phyloP scores from a whole-genome alignment of 2,888 invertebrate genomes.

The Agrochola litura region DNA sequence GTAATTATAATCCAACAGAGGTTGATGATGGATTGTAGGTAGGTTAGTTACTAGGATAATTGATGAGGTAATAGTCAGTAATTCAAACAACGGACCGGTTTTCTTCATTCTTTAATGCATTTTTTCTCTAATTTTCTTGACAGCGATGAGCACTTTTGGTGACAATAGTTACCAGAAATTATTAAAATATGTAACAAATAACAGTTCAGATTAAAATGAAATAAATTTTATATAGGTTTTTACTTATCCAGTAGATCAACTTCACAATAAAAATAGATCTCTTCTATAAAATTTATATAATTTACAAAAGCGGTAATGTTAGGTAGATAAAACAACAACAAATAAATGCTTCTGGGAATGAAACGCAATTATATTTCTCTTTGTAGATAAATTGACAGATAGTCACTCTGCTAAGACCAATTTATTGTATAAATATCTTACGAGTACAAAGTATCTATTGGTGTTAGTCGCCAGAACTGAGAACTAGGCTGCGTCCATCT shows the following conservation, averaged over 20 bases:
- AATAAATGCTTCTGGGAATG: slow-evolving; percentile 89
- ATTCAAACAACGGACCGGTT: slow-evolving; percentile 80
- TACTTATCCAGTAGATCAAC: slow-evolving; percentile 86
- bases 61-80: slow-evolving; percentile 23
- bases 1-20: background rate
- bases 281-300: slow-evolving; percentile 90
- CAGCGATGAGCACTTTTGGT: slow-evolving; percentile 94
- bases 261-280: slow-evolving; percentile 91
- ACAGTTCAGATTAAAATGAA: slow-evolving; percentile 86
- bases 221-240: slow-evolving; percentile 82
- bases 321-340: slow-evolving; percentile 85
- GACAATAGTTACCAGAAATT: slow-evolving; percentile 91
- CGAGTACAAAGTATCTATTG: slow-evolving; percentile 88
- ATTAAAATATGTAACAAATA: slow-evolving; percentile 87
- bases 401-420: slow-evolving; percentile 88
- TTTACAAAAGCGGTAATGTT: slow-evolving; percentile 89
- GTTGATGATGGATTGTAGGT: background rate
- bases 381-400: slow-evolving; percentile 90
- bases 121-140: slow-evolving; percentile 91
- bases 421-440: slow-evolving; percentile 89
- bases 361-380: slow-evolving; percentile 84
- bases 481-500: slow-evolving; percentile 89
- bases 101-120: slow-evolving; percentile 91
- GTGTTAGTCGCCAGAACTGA: slow-evolving; percentile 89
- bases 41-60: background rate